These are phyloP conservation scores for Drosophila paucipuncta DNA, from an alignment of 2,888 invertebrate genomes.

Conservation along the genomic window DNA sequence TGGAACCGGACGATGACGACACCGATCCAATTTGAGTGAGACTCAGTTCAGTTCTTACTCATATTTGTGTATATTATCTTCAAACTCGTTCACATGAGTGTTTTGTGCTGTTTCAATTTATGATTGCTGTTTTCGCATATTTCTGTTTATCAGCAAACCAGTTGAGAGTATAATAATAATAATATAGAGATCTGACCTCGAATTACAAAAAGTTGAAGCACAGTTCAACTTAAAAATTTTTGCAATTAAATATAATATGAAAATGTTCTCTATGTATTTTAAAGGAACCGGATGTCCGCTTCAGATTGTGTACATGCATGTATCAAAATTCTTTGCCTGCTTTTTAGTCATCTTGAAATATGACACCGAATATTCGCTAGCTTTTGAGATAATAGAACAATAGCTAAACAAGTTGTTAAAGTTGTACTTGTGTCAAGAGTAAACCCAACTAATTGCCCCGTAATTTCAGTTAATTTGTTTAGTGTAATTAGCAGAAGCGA, in stretches of 20 bases:
- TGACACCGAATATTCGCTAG: conserved; percentile 9
- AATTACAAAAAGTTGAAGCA: background rate
- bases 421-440: background rate
- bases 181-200: background rate
- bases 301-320: background rate
- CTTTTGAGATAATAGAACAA: conserved; percentile 10
- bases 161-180: background rate
- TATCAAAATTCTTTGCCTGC: background rate
- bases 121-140: conserved; percentile 4
- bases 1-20: conserved; percentile 33
- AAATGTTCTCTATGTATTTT: background rate
- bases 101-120: background rate
- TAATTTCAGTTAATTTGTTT: conserved; percentile 56
- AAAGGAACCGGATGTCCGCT: background rate
- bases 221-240: background rate
- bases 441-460: conserved; percentile 45
- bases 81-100: conserved; percentile 3
- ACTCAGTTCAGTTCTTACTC: conserved; percentile 12
- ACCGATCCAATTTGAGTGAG: conserved; percentile 20
- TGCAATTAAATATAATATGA: background rate
- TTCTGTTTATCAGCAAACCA: conserved; percentile 16
- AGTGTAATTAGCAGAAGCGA: conserved; percentile 57
- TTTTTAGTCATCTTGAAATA: conserved; percentile 9
- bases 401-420: background rate
- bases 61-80: conserved; percentile 17